phyloP scores from a whole-genome alignment of 2,113 vertebrate species.

The Lophura nycthemera region DNA sequence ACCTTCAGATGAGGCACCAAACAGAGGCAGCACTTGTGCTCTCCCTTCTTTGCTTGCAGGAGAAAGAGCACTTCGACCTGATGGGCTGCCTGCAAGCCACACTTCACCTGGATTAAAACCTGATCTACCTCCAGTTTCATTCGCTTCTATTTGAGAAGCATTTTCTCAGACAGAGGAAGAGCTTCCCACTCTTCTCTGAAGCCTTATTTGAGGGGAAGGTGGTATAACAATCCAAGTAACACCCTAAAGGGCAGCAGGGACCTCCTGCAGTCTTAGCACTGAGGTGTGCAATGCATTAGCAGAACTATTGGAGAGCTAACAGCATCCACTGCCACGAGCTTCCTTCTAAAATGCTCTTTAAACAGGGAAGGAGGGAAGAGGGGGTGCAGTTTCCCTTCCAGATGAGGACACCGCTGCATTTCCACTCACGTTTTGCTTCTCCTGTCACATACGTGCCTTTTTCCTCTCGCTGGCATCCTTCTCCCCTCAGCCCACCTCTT shows the following conservation, averaged over 20 bases:
- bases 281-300: not conserved
- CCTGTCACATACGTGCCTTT: not conserved
- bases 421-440: not conserved
- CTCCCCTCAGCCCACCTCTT: not conserved
- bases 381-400: not conserved
- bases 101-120: not conserved
- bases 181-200: not conserved
- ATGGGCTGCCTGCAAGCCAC: not conserved
- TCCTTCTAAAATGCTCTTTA: not conserved
- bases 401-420: too few species aligned
- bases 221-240: not conserved
- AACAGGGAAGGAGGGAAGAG: accelerated
- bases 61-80: not conserved
- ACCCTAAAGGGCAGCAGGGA: accelerated
- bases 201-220: too few species aligned
- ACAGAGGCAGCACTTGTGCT: not conserved
- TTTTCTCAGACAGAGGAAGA: not conserved
- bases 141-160: not conserved
- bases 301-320: not conserved
- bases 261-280: not conserved
- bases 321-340: accelerated
- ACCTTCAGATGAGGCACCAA: not conserved
- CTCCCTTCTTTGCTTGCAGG: not conserved
- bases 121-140: too few species aligned
- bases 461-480: too few species aligned